Percentiles rank a stretch among this genome's conserved stretches.
Conservation (phyloP, 2,113 vertebrate species). For the Antechinus flavipes region DNA sequence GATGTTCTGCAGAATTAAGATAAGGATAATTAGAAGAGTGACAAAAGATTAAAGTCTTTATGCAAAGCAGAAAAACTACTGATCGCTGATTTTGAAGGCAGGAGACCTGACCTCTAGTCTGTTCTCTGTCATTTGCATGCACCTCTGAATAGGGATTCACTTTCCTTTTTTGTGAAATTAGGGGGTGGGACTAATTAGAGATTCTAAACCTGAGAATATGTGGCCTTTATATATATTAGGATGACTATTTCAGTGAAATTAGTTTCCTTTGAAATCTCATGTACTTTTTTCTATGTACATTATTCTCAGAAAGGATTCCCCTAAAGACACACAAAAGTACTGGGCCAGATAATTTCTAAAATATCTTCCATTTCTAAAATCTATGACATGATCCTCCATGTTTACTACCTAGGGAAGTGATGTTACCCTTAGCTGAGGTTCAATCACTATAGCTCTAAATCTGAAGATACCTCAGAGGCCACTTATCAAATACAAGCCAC, state of each 20-base stretch:
- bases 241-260: background rate
- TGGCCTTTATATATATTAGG: background rate
- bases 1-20: background rate
- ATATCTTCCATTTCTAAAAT: background rate
- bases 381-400: background rate
- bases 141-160: background rate
- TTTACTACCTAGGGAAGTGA: background rate
- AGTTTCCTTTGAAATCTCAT: background rate
- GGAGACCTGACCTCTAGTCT: background rate
- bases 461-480: background rate
- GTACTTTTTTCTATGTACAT: background rate
- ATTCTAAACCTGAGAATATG: background rate
- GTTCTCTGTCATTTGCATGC: background rate
- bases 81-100: background rate
- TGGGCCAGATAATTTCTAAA: background rate
- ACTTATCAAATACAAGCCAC: background rate
- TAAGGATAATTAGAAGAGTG: background rate
- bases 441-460: background rate
- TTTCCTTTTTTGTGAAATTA: background rate
- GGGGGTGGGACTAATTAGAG: background rate
- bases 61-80: background rate
- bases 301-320: background rate
- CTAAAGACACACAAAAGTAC: background rate
- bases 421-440: background rate
- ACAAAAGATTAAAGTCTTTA: background rate